Conservation (phyloP, 2,113 vertebrate genomes). For the Motacilla alba region DNA sequence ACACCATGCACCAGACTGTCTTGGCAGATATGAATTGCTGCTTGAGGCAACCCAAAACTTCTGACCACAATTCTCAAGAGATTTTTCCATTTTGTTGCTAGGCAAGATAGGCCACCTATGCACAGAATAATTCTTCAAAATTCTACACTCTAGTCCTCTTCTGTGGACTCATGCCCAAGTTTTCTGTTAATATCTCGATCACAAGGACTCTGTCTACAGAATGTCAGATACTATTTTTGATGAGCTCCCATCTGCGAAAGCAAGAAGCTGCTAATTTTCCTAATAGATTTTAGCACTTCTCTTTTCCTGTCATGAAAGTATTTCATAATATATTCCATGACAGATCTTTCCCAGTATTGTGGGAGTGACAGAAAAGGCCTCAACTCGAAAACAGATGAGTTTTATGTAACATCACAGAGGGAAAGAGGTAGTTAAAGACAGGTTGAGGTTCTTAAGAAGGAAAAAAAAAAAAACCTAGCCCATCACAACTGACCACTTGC, state of each 20-base stretch:
- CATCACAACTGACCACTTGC: conserved; percentile 90
- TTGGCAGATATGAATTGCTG: background rate
- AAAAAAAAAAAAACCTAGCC: background rate
- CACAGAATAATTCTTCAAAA: conserved; percentile 30
- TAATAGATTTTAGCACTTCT: conserved; percentile 67
- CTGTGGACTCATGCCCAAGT: conserved; percentile 45
- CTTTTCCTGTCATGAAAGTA: conserved; percentile 59
- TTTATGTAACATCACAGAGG: conserved; percentile 51
- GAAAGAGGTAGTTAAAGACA: conserved; percentile 40
- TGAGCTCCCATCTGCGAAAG: conserved; percentile 58
- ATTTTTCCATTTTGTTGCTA: conserved; percentile 47
- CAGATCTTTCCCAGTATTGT: conserved; percentile 58
- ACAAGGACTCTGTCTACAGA: conserved; percentile 61
- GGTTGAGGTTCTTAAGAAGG: background rate
- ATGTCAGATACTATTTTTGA: conserved; percentile 66
- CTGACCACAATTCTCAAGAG: background rate
- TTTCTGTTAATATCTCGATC: conserved; percentile 60
- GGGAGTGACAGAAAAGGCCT: conserved; percentile 64
- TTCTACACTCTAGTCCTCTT: conserved; percentile 24
- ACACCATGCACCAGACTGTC: background rate
- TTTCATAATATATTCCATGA: conserved; percentile 61
- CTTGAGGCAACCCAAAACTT: background rate
- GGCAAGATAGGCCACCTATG: conserved; percentile 34
- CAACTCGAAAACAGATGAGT: conserved; percentile 46
- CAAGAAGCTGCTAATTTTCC: conserved; percentile 57